Conservation (phyloP, 2,797 vertebrate genomes). For the Emys orbicularis region DNA sequence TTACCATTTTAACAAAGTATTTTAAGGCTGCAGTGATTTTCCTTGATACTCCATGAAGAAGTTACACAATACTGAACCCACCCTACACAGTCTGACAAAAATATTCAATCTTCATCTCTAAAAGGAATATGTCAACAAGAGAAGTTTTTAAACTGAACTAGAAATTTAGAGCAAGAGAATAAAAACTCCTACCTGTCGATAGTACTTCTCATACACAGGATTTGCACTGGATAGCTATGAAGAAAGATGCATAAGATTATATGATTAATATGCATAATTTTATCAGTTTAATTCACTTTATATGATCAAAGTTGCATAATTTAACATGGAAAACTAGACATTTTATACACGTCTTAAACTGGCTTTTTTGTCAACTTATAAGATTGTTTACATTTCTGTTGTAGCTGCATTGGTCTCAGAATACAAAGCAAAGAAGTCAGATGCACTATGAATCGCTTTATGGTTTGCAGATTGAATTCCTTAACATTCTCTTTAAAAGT, state of each 20-base stretch:
- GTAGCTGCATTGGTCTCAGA: too few relatives aligned
- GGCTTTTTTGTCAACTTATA: not conserved
- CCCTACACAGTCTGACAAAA: not conserved
- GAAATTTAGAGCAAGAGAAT: not conserved
- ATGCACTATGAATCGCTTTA: not conserved
- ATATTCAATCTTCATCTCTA: not conserved
- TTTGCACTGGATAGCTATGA: slow-evolving; percentile 94
- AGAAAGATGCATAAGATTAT: slow-evolving; percentile 8
- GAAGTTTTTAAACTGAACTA: not conserved
- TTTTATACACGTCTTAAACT: not conserved
- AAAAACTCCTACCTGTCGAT: slow-evolving; percentile 89
- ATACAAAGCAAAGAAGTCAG: not conserved
- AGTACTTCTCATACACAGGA: slow-evolving; percentile 95
- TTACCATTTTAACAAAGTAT: not conserved
- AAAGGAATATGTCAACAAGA: not conserved
- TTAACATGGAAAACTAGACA: not conserved
- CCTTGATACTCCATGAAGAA: not conserved
- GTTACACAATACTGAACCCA: not conserved
- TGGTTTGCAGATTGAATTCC: not conserved
- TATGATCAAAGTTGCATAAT: not conserved
- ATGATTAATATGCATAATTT: not conserved
- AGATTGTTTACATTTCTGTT: too few relatives aligned
- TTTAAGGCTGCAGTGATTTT: not conserved
- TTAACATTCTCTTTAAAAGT: not conserved
- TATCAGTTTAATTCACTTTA: not conserved